Evolutionary conservation across 1,140 invertebrate species (phyloP), one percentile per base, ranked within the genome.

Genomic region (Brachionus paranguensis): DNA sequence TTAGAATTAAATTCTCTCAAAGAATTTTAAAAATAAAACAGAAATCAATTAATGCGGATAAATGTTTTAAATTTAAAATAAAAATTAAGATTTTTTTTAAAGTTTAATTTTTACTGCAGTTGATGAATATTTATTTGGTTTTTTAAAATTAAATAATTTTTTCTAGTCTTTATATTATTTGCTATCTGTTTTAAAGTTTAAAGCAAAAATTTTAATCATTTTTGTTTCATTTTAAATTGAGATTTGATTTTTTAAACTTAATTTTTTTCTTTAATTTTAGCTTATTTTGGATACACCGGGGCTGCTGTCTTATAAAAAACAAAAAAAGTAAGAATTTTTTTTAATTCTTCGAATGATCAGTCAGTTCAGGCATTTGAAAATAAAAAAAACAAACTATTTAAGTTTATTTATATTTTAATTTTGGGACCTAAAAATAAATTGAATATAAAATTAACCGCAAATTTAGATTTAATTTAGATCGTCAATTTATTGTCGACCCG

Each of bases 241-340:
- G 6, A 74, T 20, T 12, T 5, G 24, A 10, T 12, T 81, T 47
- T 47, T 12, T 12, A 29, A 45, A 70, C 55, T 12, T 24, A 37
- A 65, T 55, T 47, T 4, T 55, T 64, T 60, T 47, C 24, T 60
- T 79, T 12, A 68, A 41, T 41, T 68, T 37, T 60, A 86, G 85
- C 74, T 86, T 65, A 94, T 96, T 88, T 89, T 95, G 12, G 95
- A 96, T 86, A 96, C 95, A 5, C 95, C 95, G 37, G 95, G 95
- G 37, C 86, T 95, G 65, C 92, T 95, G 0, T 91, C 91, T 45
- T 87, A 89, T 68, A 89, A 90, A 12, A 93, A 94, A 88, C 89
- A 91, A 33, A 92, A 93, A 85, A 93, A 91, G 92, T 93, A 20
- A 60, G 53, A 60, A 24, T 55, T 8, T 47, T 55, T 55, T 17